Base-by-base conservation (phyloP, 2,113 vertebrate genomes). In the Maccullochella peelii region DNA sequence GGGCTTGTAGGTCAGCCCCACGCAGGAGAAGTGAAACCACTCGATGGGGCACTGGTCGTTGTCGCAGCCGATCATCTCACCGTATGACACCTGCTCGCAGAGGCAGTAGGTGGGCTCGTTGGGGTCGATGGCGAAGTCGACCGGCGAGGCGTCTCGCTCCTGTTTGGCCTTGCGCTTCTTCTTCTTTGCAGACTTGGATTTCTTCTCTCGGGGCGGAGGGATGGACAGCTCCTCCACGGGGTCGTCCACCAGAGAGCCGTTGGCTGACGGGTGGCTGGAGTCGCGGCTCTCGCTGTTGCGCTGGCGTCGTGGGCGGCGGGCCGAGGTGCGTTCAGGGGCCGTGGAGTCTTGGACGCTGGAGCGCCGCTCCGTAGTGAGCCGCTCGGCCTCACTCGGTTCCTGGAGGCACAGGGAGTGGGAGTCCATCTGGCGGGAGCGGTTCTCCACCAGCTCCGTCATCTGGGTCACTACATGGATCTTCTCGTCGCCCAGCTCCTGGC, bases 381-480 rank as follows among this genome's bases (percentile, higher is more conserved):
- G 95, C 47, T 99, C 91, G 0, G 91, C 88, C 67, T 99, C 97
- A 1, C 92, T 86, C 21, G 96, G 94, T 58, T 99, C 98, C 90
- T 98, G 96, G 62, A 98, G 96, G 90, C 96, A 97, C 49, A 97
- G 95, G 5, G 97, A 97, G 79, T 98, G 97, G 0, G 97, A 95
- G 85, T 99, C 98, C 95, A 99, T 99, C 88, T 99, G 98, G 44
- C 97, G 96, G 23, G 97, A 97, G 75, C 98, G 96, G 73, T 99
- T 99, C 92, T 99, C 98, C 76, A 99, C 97, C 86, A 98, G 91
- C 93, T 99, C 98, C 0, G 97, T 96, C 97, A 99, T 98, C 85
- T 99, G 98, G 30, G 98, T 98, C 61, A 99, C 98, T 79, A 99
- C 97, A 8, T 98, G 97, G 90, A 99, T 99, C 91, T 99, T 99